phyloP scores from a whole-genome alignment of 2,797 vertebrate genomes.

The Meriones psammophilus region DNA sequence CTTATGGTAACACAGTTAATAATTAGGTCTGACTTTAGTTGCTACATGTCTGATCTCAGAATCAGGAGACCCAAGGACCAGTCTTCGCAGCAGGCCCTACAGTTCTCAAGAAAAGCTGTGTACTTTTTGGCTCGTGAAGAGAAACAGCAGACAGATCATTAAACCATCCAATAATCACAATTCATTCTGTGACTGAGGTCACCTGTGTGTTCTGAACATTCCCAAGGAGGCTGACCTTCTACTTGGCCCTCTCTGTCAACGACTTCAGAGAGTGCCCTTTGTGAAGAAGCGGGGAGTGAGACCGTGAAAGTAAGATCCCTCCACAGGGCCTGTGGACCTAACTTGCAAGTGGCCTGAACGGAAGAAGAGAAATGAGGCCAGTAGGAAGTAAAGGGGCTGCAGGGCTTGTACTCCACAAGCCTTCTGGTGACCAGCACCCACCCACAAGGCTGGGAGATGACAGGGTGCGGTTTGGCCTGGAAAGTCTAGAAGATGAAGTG shows the following conservation, averaged over 20 bases:
- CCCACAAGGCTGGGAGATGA: neutral
- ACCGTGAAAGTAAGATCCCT: neutral
- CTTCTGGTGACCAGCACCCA: neutral
- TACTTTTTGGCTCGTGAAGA: neutral
- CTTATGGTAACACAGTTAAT: neutral
- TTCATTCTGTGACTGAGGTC: neutral
- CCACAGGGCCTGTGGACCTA: neutral
- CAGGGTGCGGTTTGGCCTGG: neutral
- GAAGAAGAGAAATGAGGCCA: neutral
- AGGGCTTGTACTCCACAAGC: neutral
- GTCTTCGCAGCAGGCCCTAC: neutral
- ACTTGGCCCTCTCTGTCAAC: conserved; percentile 1
- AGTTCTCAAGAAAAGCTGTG: neutral
- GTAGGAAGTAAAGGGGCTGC: neutral
- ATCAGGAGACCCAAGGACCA: neutral
- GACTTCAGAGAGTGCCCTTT: neutral
- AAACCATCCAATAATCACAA: neutral
- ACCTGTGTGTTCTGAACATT: neutral
- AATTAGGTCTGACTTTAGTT: neutral
- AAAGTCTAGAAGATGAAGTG: conserved; percentile 19
- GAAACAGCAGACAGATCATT: neutral
- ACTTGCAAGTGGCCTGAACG: neutral
- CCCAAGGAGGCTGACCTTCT: conserved; percentile 17
- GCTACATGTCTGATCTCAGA: neutral
- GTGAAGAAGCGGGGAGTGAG: neutral